Evolutionary conservation across 2,888 invertebrate species (phyloP), one percentile per base, ranked within the genome.

Genomic region (Epistrophe grossulariae): DNA sequence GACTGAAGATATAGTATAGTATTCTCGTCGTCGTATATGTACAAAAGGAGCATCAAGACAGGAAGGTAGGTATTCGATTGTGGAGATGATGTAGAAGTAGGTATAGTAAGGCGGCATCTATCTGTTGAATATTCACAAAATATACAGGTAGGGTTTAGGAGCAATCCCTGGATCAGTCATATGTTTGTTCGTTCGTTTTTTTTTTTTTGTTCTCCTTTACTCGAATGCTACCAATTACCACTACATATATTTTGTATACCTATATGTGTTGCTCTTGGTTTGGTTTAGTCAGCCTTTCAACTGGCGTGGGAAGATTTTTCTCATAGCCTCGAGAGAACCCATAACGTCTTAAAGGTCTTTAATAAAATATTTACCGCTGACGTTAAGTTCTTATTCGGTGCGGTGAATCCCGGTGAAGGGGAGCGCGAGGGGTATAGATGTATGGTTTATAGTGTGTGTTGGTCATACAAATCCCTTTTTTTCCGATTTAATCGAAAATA

Each of bases 261-360:
- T 62, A 78, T 43, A 43, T 40, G 64, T 70, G 35, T 40, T 55
- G 57, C 45, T 43, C 15, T 57, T 40, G 40, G 40, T 31, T 59
- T 60, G 38, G 17, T 40, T 24, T 72, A 64, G n/a, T 60, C 35
- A 55, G 76, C 64, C 68, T 31, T 74, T 68, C 60, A 78, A 84
- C 70, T 62, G 87, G 87, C 87, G 87, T 87, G 87, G 87, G 87
- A 87, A 87, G 87, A 83, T 87, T 87, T 85, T 87, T 87, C 87
- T 79, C 62, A 72, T 84, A 77, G 84, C 80, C 84, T 60, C 84
- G 19, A 79, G 60, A 70, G 76, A 85, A 73, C 79, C 82, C 85
- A 87, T 87, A 87, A 79, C 82, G 82, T 87, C 78, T 79, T 74
- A 62, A 71, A 73, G 80, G 72, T 74, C 85, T 82, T 80, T 68